Percentiles rank a stretch among this genome's conserved stretches.
These are phyloP conservation scores for Cranoglanis bouderius DNA, from an alignment of 2,113 vertebrate species.

Conservation along the genomic window DNA sequence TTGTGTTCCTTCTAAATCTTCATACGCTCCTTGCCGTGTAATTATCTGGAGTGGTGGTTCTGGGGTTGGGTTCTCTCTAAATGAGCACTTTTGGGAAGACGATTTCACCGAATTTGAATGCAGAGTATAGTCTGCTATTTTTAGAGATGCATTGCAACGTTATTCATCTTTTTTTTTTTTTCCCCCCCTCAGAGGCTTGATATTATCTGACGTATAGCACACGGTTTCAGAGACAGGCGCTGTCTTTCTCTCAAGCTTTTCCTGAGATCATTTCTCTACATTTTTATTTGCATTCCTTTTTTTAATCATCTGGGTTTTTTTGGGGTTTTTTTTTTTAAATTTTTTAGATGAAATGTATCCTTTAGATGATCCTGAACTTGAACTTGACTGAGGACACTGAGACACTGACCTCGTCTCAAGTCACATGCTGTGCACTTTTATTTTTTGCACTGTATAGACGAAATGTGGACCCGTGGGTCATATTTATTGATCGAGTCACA, in stretches of 20 bases:
- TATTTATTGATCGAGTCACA: neutral
- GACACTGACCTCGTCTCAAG: neutral
- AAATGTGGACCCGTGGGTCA: neutral
- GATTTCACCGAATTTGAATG: constrained; percentile 55
- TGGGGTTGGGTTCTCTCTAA: neutral
- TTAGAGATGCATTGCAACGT: neutral
- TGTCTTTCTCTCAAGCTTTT: neutral
- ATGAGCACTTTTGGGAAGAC: constrained; percentile 34
- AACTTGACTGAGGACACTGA: neutral
- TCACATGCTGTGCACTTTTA: neutral
- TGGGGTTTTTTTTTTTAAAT: neutral
- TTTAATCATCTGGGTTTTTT: neutral
- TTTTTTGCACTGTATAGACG: too few relatives aligned
- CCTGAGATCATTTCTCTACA: neutral
- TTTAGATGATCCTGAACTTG: constrained; percentile 7
- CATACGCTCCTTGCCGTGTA: constrained; percentile 5
- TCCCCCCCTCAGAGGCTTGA: neutral
- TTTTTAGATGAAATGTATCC: neutral
- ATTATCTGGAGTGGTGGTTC: constrained; percentile 32
- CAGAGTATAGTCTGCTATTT: neutral
- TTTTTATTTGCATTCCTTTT: neutral
- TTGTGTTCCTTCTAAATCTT: neutral
- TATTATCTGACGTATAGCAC: neutral
- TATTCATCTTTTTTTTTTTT: neutral
- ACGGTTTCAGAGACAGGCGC: neutral